Percentiles rank a stretch among this genome's conserved stretches.
Conservation (phyloP, 2,113 vertebrate genomes). For the Rana temporaria region DNA sequence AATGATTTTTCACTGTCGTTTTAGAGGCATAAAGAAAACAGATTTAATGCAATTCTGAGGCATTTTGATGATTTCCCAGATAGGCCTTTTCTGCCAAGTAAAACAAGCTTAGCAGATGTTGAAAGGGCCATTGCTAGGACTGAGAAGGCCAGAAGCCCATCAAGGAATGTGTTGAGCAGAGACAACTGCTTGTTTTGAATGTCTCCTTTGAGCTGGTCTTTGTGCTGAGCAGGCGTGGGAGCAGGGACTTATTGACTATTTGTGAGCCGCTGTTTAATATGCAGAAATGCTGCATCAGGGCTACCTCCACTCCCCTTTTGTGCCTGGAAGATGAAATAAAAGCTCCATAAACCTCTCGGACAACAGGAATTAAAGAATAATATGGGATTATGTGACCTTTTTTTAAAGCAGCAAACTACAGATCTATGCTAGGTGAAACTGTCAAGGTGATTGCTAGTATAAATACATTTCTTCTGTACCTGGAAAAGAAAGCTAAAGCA, state of each 20-base stretch:
- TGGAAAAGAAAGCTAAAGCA: no score
- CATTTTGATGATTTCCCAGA: conserved; percentile 69
- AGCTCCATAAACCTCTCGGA: no score
- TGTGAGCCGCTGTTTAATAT: conserved; percentile 87
- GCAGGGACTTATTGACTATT: conserved; percentile 75
- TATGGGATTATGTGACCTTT: no score
- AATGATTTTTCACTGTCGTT: conserved; percentile 38
- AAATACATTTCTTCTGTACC: no score
- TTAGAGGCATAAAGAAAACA: conserved; percentile 37
- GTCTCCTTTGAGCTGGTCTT: conserved; percentile 69
- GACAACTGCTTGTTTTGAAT: conserved; percentile 76
- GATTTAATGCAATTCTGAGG: conserved; percentile 59
- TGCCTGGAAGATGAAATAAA: conserved; percentile 62
- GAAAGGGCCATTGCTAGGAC: conserved; percentile 72
- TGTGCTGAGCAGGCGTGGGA: conserved; percentile 75
- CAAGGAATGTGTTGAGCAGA: conserved; percentile 72
- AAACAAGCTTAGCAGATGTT: conserved; percentile 73
- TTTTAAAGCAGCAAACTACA: no score
- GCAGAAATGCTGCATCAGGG: conserved; percentile 76
- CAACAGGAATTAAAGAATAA: no score
- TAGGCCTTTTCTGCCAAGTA: conserved; percentile 65
- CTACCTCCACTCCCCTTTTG: conserved; percentile 66
- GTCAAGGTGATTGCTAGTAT: no score
- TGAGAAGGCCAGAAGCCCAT: conserved; percentile 75
- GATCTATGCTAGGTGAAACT: no score